Evolutionary conservation across 2,888 invertebrate species (phyloP).

Genomic region (Apamea epomidion): DNA sequence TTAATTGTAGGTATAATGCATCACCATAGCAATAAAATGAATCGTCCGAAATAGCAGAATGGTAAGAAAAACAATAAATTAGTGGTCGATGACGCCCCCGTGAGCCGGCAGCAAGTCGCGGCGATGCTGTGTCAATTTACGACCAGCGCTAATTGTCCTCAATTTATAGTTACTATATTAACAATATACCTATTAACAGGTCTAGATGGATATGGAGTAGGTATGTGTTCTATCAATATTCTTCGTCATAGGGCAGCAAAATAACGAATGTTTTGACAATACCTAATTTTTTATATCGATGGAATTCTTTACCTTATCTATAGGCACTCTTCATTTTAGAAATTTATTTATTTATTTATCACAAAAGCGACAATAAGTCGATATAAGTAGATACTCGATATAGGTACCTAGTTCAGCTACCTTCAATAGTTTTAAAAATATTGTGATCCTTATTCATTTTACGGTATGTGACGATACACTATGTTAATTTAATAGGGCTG

Average conservation of each 20-base stretch:
- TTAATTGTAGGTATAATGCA: background rate
- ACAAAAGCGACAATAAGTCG: no score
- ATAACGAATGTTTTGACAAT: no score
- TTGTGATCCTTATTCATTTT: background rate
- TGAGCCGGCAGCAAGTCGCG: conserved; percentile 69
- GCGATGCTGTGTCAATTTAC: conserved; percentile 81
- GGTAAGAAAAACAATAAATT: conserved; percentile 84
- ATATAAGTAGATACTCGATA: no score
- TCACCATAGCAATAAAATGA: conserved; percentile 14
- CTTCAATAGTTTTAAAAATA: background rate
- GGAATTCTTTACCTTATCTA: background rate
- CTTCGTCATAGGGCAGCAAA: background rate
- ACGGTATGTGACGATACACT: background rate
- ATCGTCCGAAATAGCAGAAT: conserved; percentile 33
- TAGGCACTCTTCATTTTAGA: background rate
- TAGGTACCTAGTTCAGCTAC: background rate
- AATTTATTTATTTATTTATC: no score
- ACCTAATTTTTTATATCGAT: background rate
- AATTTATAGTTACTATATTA: conserved; percentile 74
- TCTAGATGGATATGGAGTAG: conserved; percentile 1
- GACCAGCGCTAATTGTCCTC: conserved; percentile 82
- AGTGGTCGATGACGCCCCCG: conserved; percentile 82
- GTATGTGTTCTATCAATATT: conserved; percentile 9
- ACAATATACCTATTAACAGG: conserved; percentile 32
- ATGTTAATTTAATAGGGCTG: conserved; percentile 3